These are phyloP conservation scores for Acanthopagrus latus DNA, from an alignment of 2,797 vertebrate genomes.

Conservation along the genomic window DNA sequence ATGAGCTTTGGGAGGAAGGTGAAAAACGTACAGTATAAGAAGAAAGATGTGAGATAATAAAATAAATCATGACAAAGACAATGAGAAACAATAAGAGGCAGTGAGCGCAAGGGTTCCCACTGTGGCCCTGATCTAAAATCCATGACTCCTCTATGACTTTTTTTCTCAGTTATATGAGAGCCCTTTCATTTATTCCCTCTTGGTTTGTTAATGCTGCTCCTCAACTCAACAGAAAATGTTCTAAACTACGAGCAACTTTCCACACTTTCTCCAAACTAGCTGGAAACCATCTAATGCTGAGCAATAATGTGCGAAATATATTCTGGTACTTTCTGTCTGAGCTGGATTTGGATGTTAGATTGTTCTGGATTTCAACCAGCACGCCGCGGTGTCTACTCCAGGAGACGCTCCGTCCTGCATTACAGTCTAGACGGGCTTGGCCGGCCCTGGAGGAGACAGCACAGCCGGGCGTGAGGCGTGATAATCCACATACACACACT, in stretches of 20 bases:
- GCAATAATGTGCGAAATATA: constrained; percentile 50
- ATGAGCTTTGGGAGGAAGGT: constrained; percentile 4
- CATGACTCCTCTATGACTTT: constrained; percentile 47
- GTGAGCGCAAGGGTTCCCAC: constrained; percentile 11
- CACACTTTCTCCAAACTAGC: constrained; percentile 17
- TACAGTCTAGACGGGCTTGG: constrained; percentile 63
- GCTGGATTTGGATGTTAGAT: constrained; percentile 48
- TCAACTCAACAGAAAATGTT: constrained; percentile 54
- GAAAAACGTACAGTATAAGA: neutral
- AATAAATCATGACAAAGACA: constrained; percentile 13
- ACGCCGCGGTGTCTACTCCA: constrained; percentile 21
- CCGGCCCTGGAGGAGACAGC: constrained; percentile 29
- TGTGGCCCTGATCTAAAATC: constrained; percentile 38
- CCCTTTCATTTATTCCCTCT: constrained; percentile 47
- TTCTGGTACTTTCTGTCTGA: constrained; percentile 52
- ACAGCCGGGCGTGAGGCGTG: constrained; percentile 19
- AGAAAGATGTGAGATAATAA: constrained; percentile 11
- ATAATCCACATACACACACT: constrained; percentile 49
- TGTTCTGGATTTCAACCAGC: constrained; percentile 69
- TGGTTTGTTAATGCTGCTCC: constrained; percentile 50
- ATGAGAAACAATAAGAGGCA: constrained; percentile 10
- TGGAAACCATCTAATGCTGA: constrained; percentile 40
- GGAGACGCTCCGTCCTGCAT: constrained; percentile 60
- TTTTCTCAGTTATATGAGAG: constrained; percentile 24
- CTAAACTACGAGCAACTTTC: constrained; percentile 35